Evolutionary conservation across 2,888 invertebrate genomes (phyloP).

Genomic region (Hoplodrina ambigua): DNA sequence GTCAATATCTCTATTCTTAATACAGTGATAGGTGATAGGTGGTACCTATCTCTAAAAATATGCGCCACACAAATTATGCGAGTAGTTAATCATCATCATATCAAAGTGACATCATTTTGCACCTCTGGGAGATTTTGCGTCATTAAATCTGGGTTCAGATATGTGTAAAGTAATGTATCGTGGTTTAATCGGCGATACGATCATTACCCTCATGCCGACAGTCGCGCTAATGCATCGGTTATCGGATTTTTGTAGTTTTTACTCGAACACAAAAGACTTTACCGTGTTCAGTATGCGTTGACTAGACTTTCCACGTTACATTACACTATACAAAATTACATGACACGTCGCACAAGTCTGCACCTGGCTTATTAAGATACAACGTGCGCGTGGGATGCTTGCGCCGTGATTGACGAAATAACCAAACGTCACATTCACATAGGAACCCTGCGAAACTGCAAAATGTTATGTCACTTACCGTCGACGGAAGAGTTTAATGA

Average conservation of each 20-base stretch:
- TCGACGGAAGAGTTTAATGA: slow-evolving; percentile 62
- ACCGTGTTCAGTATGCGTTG: too few relatives aligned
- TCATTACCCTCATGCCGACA: too few relatives aligned
- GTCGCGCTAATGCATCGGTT: too few relatives aligned
- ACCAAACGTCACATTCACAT: slow-evolving; percentile 47
- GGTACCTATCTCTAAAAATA: slow-evolving; percentile 15
- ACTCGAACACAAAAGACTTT: too few relatives aligned
- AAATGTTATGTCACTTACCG: slow-evolving; percentile 62
- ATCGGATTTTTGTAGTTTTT: too few relatives aligned
- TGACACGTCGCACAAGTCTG: not conserved
- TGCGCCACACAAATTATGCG: slow-evolving; percentile 56
- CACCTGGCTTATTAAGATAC: slow-evolving; percentile 37
- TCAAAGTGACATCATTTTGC: slow-evolving; percentile 83
- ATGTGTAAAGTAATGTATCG: too few relatives aligned
- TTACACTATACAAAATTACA: too few relatives aligned
- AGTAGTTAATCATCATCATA: slow-evolving; percentile 70
- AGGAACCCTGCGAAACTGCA: slow-evolving; percentile 56
- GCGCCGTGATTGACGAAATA: slow-evolving; percentile 67
- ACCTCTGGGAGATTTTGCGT: slow-evolving; percentile 75
- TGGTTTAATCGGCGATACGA: too few relatives aligned
- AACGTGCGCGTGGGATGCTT: slow-evolving; percentile 69
- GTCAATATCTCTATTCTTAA: too few relatives aligned
- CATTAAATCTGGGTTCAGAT: slow-evolving; percentile 55
- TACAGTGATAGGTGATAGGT: not conserved
- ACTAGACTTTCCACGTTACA: too few relatives aligned